A percentile compares a stretch with the other conserved stretches of the same genome.
Evolutionary conservation across 2,113 vertebrate species (phyloP).

Genomic region (Ammodytes dubius): DNA sequence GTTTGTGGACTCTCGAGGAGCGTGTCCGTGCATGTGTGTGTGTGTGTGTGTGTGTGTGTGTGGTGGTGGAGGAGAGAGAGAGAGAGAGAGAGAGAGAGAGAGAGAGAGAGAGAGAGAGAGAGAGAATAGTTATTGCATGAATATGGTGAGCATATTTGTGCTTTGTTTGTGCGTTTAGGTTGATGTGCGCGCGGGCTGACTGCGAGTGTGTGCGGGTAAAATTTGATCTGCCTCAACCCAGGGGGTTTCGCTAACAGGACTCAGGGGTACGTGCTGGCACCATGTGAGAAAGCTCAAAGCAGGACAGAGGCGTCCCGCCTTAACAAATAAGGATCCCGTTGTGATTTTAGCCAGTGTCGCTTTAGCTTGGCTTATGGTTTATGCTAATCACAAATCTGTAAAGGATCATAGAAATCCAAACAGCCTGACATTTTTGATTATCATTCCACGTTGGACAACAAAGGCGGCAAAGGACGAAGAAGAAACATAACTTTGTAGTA

Average conservation of each 20-base stretch:
- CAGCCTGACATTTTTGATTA: slow-evolving; percentile 73
- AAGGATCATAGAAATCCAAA: slow-evolving; percentile 79
- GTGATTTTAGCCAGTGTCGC: slow-evolving; percentile 72
- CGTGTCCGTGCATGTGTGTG: slow-evolving; percentile 26
- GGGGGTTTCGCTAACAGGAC: slow-evolving; percentile 76
- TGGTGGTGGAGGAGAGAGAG: background rate
- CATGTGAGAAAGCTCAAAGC: slow-evolving; percentile 69
- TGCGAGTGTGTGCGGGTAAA: slow-evolving; percentile 38
- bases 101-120: background rate
- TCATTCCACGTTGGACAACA: slow-evolving; percentile 70
- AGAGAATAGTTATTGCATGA: slow-evolving; percentile 33
- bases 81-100: background rate
- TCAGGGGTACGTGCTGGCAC: slow-evolving; percentile 71
- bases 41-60: slow-evolving; percentile 12
- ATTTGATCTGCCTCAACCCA: slow-evolving; percentile 61
- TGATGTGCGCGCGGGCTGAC: slow-evolving; percentile 33
- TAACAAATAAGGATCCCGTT: slow-evolving; percentile 77
- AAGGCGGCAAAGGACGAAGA: slow-evolving; percentile 69
- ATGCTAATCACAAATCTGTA: slow-evolving; percentile 73
- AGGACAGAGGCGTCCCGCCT: slow-evolving; percentile 73
- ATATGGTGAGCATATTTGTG: slow-evolving; percentile 50
- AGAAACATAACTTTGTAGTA: slow-evolving; percentile 47
- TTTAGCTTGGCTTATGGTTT: slow-evolving; percentile 74
- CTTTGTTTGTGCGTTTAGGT: slow-evolving; percentile 52
- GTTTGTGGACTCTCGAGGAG: slow-evolving; percentile 61